Evolutionary conservation across 2,113 vertebrate species (phyloP), one percentile per base, ranked within the genome.

Genomic region (Plectropomus leopardus): DNA sequence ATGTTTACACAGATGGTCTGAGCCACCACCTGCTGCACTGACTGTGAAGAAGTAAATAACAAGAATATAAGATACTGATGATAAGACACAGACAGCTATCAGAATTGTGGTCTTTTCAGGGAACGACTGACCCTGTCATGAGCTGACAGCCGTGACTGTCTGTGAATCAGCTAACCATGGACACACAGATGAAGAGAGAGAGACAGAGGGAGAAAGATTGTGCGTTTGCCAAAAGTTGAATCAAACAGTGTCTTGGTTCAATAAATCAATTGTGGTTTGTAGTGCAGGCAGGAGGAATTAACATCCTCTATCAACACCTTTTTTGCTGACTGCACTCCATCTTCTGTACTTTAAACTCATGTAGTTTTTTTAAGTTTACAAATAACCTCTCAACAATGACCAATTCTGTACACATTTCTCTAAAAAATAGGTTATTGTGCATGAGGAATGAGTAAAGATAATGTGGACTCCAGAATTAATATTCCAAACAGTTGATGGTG

Each of bases 181-280:
- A 30, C 6, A 28, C 64, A 36, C 54, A 78, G 66, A 72, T 55
- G 51, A 66, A 71, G 42, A 59, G 8, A 51, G 51, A 64, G 14
- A 14, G 8, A 2, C 1, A 42, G 13, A 8, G 36, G 34, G n/a
- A 6, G 34, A 58, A 47, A 45, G 8, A 4, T 13, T 63, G 76
- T 54, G 63, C 3, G 0, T 59, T 68, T 78, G 82, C 76, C 82
- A 90, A 57, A 76, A 78, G 40, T 67, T 71, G 36, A 86, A 67
- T 79, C 80, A 79, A 86, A 83, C 82, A 61, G 28, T 73, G 64
- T 77, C 76, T 68, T 2, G 1, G 74, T 42, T 78, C 69, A 63
- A 71, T 85, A 90, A 88, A 89, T 88, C 77, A 77, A 81, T 87
- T 9, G 3, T 26, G 23, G n/a, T 86, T 76, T 69, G 32, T 36